A percentile compares a stretch with the other conserved stretches of the same genome.
These are phyloP conservation scores for Drosophila pachea DNA, from an alignment of 1,140 invertebrate genomes.

Conservation along the genomic window DNA sequence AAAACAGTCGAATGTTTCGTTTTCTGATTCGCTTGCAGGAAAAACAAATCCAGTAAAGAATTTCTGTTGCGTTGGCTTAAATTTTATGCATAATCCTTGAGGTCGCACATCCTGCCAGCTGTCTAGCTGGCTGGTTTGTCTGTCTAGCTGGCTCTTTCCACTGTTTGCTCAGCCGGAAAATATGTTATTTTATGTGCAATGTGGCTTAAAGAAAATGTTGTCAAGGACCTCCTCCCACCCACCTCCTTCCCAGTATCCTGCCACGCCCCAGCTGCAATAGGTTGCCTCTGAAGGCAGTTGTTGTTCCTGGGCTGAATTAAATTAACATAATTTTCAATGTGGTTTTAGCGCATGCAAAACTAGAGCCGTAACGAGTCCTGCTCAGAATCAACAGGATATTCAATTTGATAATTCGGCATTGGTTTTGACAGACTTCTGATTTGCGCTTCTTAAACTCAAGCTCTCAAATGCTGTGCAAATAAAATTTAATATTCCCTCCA, in stretches of 20 bases:
- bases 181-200: constrained; percentile 65
- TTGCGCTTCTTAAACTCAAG: constrained; percentile 17
- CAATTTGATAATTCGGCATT: constrained; percentile 20
- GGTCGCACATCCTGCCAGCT: constrained; percentile 8
- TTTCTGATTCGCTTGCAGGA: constrained; percentile 17
- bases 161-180: constrained; percentile 54
- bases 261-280: constrained; percentile 1
- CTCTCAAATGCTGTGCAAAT: constrained; percentile 35
- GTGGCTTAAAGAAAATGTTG: constrained; percentile 49
- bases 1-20: constrained; percentile 43
- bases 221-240: constrained; percentile 3
- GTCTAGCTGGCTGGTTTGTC: background rate
- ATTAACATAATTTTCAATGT: constrained; percentile 17
- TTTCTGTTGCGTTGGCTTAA: constrained; percentile 40
- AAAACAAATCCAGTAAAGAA: constrained; percentile 16
- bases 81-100: constrained; percentile 63
- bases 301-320: constrained; percentile 13
- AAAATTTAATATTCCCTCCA: constrained; percentile 40
- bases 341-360: constrained; percentile 4
- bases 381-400: constrained; percentile 22
- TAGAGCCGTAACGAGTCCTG: constrained; percentile 9
- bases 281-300: constrained; percentile 5
- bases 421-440: constrained; percentile 1
- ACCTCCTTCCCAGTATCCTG: too few relatives aligned
- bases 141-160: constrained; percentile 18